Percentiles rank a stretch among this genome's conserved stretches.
Conservation (phyloP, 2,888 invertebrate species). For the Labia minor region DNA sequence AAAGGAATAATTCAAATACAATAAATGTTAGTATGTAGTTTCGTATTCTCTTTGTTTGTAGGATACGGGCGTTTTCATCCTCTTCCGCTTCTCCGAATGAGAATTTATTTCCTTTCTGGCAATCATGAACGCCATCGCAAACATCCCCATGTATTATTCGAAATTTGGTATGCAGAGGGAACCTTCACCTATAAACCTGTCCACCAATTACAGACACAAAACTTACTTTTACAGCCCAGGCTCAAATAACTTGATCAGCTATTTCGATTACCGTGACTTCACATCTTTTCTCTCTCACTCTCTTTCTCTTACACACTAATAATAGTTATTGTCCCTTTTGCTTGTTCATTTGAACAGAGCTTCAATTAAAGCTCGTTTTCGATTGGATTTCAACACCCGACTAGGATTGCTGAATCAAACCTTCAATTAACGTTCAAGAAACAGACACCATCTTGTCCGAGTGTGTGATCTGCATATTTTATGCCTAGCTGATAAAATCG, state of each 20-base stretch:
- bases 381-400: slow-evolving; percentile 13
- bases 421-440: not conserved
- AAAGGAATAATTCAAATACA: not conserved
- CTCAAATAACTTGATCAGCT: not conserved
- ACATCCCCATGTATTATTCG: not conserved
- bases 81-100: not conserved
- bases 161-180: not conserved
- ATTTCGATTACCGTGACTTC: slow-evolving; percentile 8
- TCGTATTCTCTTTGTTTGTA: not conserved
- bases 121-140: not conserved
- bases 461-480: slow-evolving; percentile 1
- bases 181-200: slow-evolving; percentile 13
- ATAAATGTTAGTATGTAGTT: not conserved
- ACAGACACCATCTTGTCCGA: not conserved
- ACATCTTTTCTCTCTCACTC: not conserved
- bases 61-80: not conserved
- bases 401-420: slow-evolving; percentile 3
- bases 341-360: not conserved
- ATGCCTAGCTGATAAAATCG: not conserved
- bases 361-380: slow-evolving; percentile 13
- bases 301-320: no score
- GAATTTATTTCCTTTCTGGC: not conserved
- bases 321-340: slow-evolving; percentile 13
- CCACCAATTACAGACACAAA: not conserved
- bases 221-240: not conserved